Evolutionary conservation across 2,888 invertebrate species (phyloP).

Genomic region (Dryobotodes eremita): DNA sequence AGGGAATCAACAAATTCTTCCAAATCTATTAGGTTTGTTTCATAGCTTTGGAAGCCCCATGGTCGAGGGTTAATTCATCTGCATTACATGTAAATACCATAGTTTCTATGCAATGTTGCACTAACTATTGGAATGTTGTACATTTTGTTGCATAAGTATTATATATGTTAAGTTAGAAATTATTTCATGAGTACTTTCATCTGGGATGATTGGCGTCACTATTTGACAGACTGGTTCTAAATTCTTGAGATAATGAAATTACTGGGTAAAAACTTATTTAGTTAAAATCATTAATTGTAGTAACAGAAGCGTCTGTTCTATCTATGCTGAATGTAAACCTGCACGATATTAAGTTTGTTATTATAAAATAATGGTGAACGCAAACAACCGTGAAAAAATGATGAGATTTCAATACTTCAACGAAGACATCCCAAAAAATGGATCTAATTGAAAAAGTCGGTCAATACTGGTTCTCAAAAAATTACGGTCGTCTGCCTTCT

Average conservation of each 20-base stretch:
- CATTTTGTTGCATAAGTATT: slow-evolving; percentile 32
- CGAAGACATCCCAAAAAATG: not conserved
- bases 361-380: not conserved
- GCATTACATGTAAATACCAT: slow-evolving; percentile 63
- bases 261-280: not conserved
- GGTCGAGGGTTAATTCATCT: slow-evolving; percentile 38
- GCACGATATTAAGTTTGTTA: slow-evolving; percentile 5
- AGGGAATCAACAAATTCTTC: slow-evolving; percentile 36
- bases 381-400: not conserved
- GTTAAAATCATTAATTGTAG: not conserved
- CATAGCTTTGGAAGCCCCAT: slow-evolving; percentile 31
- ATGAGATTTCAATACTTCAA: not conserved
- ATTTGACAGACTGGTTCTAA: slow-evolving; percentile 26
- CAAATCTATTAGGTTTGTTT: slow-evolving; percentile 11
- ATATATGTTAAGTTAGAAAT: slow-evolving; percentile 1
- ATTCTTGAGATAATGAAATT: not conserved
- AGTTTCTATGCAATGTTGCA: slow-evolving; percentile 42
- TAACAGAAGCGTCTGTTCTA: slow-evolving; percentile 12
- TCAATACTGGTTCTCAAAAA: not conserved
- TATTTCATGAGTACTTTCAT: not conserved
- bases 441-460: not conserved
- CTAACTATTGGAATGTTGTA: slow-evolving; percentile 55
- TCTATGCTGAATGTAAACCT: not conserved
- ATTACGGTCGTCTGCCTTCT: slow-evolving; percentile 13
- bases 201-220: slow-evolving; percentile 8